These are phyloP conservation scores for Brachystomella parvula DNA, from an alignment of 1,140 invertebrate genomes.

Conservation along the genomic window DNA sequence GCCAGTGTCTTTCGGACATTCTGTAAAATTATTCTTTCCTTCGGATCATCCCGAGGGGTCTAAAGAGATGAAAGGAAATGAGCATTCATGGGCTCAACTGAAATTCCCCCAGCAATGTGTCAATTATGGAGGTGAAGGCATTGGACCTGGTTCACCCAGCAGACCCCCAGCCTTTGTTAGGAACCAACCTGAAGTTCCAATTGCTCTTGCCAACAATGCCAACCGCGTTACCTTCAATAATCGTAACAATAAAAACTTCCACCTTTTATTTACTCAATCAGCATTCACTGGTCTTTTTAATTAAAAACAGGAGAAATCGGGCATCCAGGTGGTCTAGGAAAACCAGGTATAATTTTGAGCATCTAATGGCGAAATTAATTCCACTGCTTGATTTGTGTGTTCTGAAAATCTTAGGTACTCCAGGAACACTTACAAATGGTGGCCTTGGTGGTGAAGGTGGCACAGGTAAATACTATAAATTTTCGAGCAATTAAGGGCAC, in stretches of 20 bases:
- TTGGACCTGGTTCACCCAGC: too few species aligned
- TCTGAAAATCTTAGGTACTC: conserved; percentile 9
- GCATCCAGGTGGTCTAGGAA: conserved; percentile 5
- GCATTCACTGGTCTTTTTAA: too few species aligned
- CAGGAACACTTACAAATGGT: conserved; percentile 14
- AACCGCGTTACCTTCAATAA: too few species aligned
- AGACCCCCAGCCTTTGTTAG: background rate
- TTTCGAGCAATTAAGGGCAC: background rate
- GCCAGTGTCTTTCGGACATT: conserved; percentile 57
- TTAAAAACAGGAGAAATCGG: background rate
- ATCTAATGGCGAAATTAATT: conserved; percentile 1
- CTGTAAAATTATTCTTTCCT: conserved; percentile 59
- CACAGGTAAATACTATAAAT: conserved; percentile 9
- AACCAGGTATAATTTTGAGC: background rate
- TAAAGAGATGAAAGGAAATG: conserved; percentile 44
- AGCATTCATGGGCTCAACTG: conserved; percentile 53
- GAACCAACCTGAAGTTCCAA: background rate
- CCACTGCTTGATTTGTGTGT: conserved; percentile 13
- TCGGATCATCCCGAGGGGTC: conserved; percentile 39
- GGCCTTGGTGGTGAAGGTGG: conserved; percentile 14
- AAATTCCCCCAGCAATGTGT: conserved; percentile 56
- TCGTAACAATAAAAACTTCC: too few species aligned
- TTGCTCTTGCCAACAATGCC: background rate
- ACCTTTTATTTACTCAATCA: too few species aligned
- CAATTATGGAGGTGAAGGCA: conserved; percentile 22